A percentile compares a stretch with the other conserved stretches of the same genome.
These are phyloP conservation scores for Eurytoma californica DNA, from an alignment of 2,888 invertebrate genomes.

Conservation along the genomic window DNA sequence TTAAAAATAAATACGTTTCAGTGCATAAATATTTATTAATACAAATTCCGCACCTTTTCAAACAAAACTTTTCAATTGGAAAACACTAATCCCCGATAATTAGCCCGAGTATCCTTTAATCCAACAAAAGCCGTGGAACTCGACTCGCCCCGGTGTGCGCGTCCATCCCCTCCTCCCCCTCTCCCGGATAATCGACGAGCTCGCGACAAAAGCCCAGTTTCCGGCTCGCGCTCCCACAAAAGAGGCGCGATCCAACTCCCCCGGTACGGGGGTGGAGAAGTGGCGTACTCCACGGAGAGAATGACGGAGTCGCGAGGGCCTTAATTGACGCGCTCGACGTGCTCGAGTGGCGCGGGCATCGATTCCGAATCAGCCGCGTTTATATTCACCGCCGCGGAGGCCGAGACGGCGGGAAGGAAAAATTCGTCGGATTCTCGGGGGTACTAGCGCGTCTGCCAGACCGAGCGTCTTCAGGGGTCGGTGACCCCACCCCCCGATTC, in stretches of 20 bases:
- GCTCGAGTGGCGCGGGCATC: slow-evolving; percentile 2
- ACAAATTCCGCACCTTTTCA: no score
- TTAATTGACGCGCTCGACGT: slow-evolving; percentile 31
- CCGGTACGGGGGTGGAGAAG: neutral
- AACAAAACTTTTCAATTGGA: no score
- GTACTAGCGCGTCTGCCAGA: neutral
- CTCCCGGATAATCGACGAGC: neutral
- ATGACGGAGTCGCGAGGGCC: slow-evolving; percentile 6
- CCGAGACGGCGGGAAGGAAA: neutral
- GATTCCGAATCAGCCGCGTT: slow-evolving; percentile 25
- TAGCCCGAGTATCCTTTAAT: no score
- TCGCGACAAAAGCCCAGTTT: neutral
- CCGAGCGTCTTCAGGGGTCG: no score
- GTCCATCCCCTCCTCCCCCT: neutral
- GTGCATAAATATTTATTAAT: no score
- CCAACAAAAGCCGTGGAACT: neutral
- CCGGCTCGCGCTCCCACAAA: neutral
- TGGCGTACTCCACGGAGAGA: neutral
- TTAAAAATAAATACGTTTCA: no score
- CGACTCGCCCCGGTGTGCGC: neutral
- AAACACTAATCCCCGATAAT: no score
- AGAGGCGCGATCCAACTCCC: neutral
- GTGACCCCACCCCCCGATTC: no score
- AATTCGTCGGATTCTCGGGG: no score
- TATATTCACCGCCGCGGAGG: neutral